A percentile compares a stretch with the other conserved stretches of the same genome.
These are phyloP conservation scores for Argyrosomus japonicus DNA, from an alignment of 2,113 vertebrate species.

Conservation along the genomic window DNA sequence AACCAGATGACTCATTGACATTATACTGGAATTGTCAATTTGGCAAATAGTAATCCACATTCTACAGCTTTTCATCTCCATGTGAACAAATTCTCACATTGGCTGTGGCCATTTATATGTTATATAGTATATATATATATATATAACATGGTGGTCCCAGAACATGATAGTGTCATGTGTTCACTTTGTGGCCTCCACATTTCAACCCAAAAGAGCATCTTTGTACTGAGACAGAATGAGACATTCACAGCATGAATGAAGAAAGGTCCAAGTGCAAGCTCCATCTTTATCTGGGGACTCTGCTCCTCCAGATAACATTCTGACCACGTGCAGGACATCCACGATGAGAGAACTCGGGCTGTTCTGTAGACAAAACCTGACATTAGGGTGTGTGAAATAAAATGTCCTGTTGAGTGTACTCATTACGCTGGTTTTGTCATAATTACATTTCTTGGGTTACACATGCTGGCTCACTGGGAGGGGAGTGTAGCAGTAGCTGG, in stretches of 20 bases:
- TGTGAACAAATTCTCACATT: not conserved
- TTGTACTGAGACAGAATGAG: not conserved
- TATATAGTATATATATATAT: not conserved
- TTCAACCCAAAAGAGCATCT: not conserved
- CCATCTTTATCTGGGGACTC: not conserved
- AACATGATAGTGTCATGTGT: too few species aligned
- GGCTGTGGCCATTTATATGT: not conserved
- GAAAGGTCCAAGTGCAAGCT: not conserved
- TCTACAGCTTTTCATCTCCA: not conserved
- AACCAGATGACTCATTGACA: not conserved
- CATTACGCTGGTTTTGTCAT: slow-evolving; percentile 8
- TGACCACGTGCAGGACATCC: not conserved
- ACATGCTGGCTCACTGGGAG: not conserved
- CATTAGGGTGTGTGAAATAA: not conserved
- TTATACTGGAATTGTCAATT: not conserved
- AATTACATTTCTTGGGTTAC: slow-evolving; percentile 36
- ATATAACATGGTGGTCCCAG: too few species aligned
- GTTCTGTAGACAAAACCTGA: not conserved
- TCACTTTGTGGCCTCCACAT: not conserved
- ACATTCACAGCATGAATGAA: not conserved
- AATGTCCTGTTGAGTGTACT: slow-evolving; percentile 5
- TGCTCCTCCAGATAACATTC: not conserved
- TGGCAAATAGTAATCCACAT: not conserved
- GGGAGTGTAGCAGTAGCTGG: not conserved
- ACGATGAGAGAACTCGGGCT: not conserved